These are phyloP conservation scores for Damaliscus lunatus DNA, from an alignment of 2,113 vertebrate species.

Conservation along the genomic window DNA sequence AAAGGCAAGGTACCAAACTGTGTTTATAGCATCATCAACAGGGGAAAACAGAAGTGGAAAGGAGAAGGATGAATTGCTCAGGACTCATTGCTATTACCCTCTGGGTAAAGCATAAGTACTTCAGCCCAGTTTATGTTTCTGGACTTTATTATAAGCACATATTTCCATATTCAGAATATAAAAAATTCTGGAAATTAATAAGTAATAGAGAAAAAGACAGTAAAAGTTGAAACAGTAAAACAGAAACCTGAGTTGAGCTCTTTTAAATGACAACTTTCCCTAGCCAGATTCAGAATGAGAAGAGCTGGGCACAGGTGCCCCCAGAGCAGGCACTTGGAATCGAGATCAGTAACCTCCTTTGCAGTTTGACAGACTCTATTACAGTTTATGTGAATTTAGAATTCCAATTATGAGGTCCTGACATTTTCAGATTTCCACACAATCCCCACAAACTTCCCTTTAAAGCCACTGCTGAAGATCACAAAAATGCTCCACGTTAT, in stretches of 20 bases:
- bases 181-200: neutral
- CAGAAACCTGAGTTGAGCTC: neutral
- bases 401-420: neutral
- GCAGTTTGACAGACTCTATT: neutral
- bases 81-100: neutral
- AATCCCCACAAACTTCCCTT: neutral
- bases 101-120: neutral
- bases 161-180: neutral
- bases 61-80: neutral
- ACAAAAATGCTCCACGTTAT: neutral
- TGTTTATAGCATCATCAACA: neutral
- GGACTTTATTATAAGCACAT: neutral
- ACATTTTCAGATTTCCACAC: conserved; percentile 5
- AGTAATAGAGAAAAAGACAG: neutral
- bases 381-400: neutral
- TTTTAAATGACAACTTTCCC: neutral
- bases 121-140: neutral
- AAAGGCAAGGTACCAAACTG: neutral
- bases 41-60: neutral
- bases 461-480: neutral
- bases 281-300: neutral
- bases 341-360: neutral
- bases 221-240: neutral
- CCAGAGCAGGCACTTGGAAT: neutral
- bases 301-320: neutral